phyloP scores from a whole-genome alignment of 1,140 invertebrate genomes.

The Euschistus heros region DNA sequence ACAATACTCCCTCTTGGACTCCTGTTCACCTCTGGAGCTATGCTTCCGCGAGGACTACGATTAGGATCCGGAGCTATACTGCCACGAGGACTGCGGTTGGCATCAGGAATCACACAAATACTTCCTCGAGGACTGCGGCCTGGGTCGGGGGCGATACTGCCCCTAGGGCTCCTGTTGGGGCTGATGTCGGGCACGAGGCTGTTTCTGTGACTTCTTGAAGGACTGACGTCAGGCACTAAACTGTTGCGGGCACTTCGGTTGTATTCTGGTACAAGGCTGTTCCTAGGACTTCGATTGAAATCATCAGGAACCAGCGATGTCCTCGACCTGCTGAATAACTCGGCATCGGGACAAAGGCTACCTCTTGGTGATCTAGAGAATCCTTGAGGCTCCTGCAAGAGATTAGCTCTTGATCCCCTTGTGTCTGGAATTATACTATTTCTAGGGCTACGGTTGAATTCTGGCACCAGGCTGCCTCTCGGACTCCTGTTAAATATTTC shows the following conservation, averaged over 20 bases:
- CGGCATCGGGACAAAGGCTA: slow-evolving; percentile 39
- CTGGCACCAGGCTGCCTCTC: slow-evolving; percentile 34
- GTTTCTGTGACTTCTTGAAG: slow-evolving; percentile 38
- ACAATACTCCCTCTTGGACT: slow-evolving; percentile 50
- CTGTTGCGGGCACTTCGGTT: slow-evolving; percentile 47
- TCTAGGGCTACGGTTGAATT: slow-evolving; percentile 47
- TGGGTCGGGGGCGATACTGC: slow-evolving; percentile 35
- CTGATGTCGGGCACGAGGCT: slow-evolving; percentile 29
- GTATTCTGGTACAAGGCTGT: slow-evolving; percentile 37
- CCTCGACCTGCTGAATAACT: slow-evolving; percentile 41
- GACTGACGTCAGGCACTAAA: slow-evolving; percentile 45
- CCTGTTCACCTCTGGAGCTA: slow-evolving; percentile 29
- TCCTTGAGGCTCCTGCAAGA: slow-evolving; percentile 38
- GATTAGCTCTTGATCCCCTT: slow-evolving; percentile 49
- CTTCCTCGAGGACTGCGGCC: slow-evolving; percentile 47
- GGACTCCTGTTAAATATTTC: slow-evolving; percentile 42
- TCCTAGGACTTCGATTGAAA: slow-evolving; percentile 36
- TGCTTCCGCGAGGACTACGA: slow-evolving; percentile 38
- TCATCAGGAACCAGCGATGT: slow-evolving; percentile 51
- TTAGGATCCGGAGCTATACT: slow-evolving; percentile 28
- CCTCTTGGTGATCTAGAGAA: slow-evolving; percentile 38
- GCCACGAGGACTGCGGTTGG: slow-evolving; percentile 29
- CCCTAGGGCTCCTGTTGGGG: slow-evolving; percentile 39
- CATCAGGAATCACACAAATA: slow-evolving; percentile 35
- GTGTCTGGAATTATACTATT: slow-evolving; percentile 44